Evolutionary conservation across 1,140 invertebrate species (phyloP), one percentile per base, ranked within the genome.

Genomic region (Drosophila albomicans): DNA sequence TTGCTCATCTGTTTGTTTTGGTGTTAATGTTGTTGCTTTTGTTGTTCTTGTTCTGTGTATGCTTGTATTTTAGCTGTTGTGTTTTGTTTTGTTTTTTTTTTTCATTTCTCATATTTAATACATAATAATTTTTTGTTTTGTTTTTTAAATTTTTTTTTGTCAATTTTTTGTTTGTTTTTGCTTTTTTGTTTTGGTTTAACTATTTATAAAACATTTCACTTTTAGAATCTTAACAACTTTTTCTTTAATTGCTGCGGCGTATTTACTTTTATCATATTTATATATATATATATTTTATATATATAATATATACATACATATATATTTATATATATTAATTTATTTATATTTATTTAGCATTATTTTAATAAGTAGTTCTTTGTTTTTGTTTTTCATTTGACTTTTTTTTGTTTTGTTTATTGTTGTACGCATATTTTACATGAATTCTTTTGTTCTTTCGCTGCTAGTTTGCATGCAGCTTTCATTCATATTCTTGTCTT

Each of bases 121-220:
- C 86, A 90, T 91, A 91, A 82, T 91, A 89, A 87, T 90, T 73
- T 64, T 76, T 52, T 78, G 30, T 56, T 56, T 11, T 54, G 76
- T 52, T 58, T 79, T 74, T 52, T 61, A 61, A 45, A 41, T 41
- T 49, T 65, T 64, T 61, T 58, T 61, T 71, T 51, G 41, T 46
- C 43, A 54, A 58, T 59, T 57, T 59, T 70, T 72, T 67, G 62
- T 70, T 61, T 64, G 45, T 38, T 64, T 78, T 74, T 35, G 59
- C 30, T 74, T 77, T 79, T 61, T 35, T 65, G 63, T 61, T 58
- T 82, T 58, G 64, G 77, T 87, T 87, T 87, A 91, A 91, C 90
- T 90, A 91, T 91, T 91, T 91, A 91, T 91, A 91, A 91, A 91
- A 91, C 90, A 88, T 91, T 91, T 91, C 81, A 91, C 81, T 82